phyloP scores from a whole-genome alignment of 2,888 invertebrate species.

The Agriopis aurantiaria region DNA sequence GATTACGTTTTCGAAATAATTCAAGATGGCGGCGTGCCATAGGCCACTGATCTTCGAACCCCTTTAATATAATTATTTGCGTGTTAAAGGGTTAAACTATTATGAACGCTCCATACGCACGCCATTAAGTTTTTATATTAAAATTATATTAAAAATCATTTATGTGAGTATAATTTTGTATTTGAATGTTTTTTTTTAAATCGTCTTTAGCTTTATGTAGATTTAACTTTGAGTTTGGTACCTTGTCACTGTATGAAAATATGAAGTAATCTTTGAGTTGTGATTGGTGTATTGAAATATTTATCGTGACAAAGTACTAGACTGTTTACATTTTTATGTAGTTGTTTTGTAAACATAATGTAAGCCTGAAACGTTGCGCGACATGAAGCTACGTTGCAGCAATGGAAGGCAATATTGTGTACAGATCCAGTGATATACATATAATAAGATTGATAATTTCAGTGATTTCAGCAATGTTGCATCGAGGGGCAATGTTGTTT shows the following conservation, averaged over 20 bases:
- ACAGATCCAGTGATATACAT: neutral
- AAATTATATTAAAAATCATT: slow-evolving; percentile 8
- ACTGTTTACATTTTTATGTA: neutral
- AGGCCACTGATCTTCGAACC: too few species aligned
- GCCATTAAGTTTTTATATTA: slow-evolving; percentile 31
- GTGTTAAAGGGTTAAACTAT: neutral
- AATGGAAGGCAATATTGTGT: neutral
- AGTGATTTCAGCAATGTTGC: neutral
- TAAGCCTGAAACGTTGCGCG: slow-evolving; percentile 6
- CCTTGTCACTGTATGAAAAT: slow-evolving; percentile 8
- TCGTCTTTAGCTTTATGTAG: slow-evolving; percentile 14
- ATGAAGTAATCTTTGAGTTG: neutral
- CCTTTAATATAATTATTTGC: neutral
- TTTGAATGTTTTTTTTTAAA: slow-evolving; percentile 20
- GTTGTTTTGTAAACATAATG: slow-evolving; percentile 9
- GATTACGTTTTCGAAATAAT: too few species aligned
- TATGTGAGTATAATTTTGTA: slow-evolving; percentile 12
- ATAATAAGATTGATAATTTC: neutral
- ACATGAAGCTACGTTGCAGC: neutral
- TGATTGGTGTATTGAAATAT: slow-evolving; percentile 7
- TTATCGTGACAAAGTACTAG: slow-evolving; percentile 14
- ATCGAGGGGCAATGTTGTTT: neutral
- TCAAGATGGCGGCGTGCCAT: too few species aligned
- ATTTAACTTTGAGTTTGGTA: slow-evolving; percentile 8
- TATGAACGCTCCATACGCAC: slow-evolving; percentile 10